Conservation (phyloP, 2,113 vertebrate species). For the Odontophorus gujanensis region DNA sequence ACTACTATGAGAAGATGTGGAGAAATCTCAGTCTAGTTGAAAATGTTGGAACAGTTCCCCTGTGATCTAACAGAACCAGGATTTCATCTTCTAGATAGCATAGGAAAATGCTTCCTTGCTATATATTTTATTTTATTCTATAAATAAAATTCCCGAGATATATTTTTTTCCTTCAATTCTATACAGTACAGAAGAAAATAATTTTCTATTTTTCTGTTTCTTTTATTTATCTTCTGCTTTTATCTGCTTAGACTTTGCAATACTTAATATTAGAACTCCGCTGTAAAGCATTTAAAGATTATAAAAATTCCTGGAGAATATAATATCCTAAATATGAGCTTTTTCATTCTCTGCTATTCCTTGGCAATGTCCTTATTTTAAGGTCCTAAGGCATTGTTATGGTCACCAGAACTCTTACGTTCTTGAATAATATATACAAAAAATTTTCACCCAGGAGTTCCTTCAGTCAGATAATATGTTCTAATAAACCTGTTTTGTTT, state of each 20-base stretch:
- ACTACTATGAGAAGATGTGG: background rate
- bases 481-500: background rate
- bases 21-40: background rate
- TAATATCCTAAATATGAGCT: background rate
- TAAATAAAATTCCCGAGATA: background rate
- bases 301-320: background rate
- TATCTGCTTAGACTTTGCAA: background rate
- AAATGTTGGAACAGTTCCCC: background rate
- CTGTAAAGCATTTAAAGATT: background rate
- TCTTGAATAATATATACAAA: background rate
- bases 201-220: background rate
- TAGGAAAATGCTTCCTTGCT: background rate
- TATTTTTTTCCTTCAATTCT: background rate
- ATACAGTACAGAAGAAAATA: background rate
- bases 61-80: background rate
- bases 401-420: background rate
- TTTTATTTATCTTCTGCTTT: background rate
- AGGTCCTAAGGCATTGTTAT: fast-evolving
- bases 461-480: background rate
- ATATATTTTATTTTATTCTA: slow-evolving; percentile 14
- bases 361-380: background rate
- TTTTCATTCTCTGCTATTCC: background rate
- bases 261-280: background rate
- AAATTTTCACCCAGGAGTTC: background rate
- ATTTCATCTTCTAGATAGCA: background rate